Evolutionary conservation across 2,113 vertebrate species (phyloP).

Genomic region (Eonycteris spelaea): DNA sequence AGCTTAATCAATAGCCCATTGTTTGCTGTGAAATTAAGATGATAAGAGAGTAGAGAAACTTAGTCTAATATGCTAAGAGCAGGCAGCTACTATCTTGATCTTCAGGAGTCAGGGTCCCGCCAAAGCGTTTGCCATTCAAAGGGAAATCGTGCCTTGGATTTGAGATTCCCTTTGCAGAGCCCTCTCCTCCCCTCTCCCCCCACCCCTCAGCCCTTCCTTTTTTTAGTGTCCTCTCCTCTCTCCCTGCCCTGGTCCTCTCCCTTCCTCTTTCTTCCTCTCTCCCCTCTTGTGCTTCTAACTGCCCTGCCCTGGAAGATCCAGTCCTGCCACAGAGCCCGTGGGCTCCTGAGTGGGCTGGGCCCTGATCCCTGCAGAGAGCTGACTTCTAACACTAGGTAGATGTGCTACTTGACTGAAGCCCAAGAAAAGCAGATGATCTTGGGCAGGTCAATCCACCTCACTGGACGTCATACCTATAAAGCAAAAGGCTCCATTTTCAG

Average conservation of each 20-base stretch:
- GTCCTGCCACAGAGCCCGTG: too few relatives aligned
- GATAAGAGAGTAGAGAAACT: conserved; percentile 56
- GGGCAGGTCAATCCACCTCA: not conserved
- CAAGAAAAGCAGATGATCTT: not conserved
- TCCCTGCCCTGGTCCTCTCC: not conserved
- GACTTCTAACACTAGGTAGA: not conserved
- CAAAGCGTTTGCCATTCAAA: conserved; percentile 39
- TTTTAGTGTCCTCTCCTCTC: not conserved
- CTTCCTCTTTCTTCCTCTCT: not conserved
- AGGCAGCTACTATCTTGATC: conserved; percentile 33
- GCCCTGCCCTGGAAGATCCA: not conserved
- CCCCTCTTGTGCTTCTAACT: not conserved
- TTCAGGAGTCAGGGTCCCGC: conserved; percentile 19
- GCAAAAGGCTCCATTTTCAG: not conserved
- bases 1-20: conserved; percentile 58
- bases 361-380: not conserved
- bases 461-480: not conserved
- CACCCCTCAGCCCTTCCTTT: not conserved
- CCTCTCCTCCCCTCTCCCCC: not conserved
- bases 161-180: not conserved
- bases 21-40: conserved; percentile 58
- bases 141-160: not conserved
- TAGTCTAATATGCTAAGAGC: conserved; percentile 43
- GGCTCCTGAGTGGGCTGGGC: not conserved
- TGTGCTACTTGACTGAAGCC: not conserved